Percentiles rank a stretch among this genome's conserved stretches.
Evolutionary conservation across 2,888 invertebrate genomes (phyloP).

Genomic region (Graphium colonna): DNA sequence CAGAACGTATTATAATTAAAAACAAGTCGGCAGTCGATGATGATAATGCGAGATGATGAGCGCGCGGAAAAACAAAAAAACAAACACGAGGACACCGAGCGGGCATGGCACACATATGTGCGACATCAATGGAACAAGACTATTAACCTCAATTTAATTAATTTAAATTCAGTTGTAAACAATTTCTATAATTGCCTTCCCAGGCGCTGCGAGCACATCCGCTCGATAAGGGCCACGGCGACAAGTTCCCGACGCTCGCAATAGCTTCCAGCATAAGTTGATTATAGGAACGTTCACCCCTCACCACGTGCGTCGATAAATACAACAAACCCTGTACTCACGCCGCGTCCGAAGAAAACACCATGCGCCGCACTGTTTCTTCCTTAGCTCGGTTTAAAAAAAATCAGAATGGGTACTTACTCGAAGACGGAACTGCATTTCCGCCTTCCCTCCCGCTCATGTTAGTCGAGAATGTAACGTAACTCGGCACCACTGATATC

Average conservation of each 20-base stretch:
- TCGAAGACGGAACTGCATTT: constrained; percentile 78
- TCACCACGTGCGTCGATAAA: constrained; percentile 38
- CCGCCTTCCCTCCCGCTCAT: constrained; percentile 77
- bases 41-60: constrained; percentile 32
- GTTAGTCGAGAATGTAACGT: constrained; percentile 59
- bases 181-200: constrained; percentile 66
- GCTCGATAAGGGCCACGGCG: constrained; percentile 56
- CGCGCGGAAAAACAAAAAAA: constrained; percentile 19
- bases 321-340: constrained; percentile 31
- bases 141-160: constrained; percentile 76
- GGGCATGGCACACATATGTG: constrained; percentile 76
- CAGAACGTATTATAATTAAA: constrained; percentile 34
- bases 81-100: constrained; percentile 52
- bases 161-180: constrained; percentile 68
- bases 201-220: constrained; percentile 61
- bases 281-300: constrained; percentile 35
- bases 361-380: constrained; percentile 11
- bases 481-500: constrained; percentile 69
- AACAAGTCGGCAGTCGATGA: constrained; percentile 56
- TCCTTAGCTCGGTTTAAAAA: too few relatives aligned
- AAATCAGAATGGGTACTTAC: constrained; percentile 56
- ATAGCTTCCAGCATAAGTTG: constrained; percentile 40
- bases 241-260: constrained; percentile 48
- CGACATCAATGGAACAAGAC: constrained; percentile 69
- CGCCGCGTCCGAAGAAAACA: constrained; percentile 25